Evolutionary conservation across 2,113 vertebrate genomes (phyloP), one percentile per base, ranked within the genome.

Genomic region (Salvelinus fontinalis): DNA sequence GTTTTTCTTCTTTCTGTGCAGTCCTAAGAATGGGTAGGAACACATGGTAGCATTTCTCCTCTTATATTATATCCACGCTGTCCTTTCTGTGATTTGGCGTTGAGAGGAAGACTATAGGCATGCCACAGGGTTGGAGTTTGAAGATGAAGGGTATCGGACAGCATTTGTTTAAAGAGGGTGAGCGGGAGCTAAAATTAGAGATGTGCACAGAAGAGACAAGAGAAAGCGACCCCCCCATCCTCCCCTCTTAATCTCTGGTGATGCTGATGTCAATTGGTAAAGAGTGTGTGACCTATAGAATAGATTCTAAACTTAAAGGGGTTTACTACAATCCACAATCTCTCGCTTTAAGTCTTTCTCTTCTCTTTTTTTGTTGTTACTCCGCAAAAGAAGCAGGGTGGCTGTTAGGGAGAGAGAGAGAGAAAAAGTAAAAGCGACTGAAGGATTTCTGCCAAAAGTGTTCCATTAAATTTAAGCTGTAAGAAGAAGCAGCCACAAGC

Each of bases 381-480:
- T 14, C 18, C 2, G 8, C 69, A 31, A 79, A 85, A 85, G 71
- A 69, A 80, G 70, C 73, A 62, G 78, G 26, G 66, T 71, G 67
- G 74, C 78, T 66, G 57, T 34, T 51, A 4, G 22, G 69, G 48
- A n/a, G 14, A 59, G 22, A 31, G 29, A 31, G 31, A 8, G 20
- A 39, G 18, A 80, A 64, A 74, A 73, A 44, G 39, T 44, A 2
- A 59, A 20, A 64, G 26, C 48, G 1, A 82, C 80, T 78, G 90
- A 89, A 87, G 86, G 89, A 87, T 91, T 88, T 86, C 86, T 91
- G 85, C 86, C 88, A 87, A 84, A 89, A 90, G 86, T 87, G 78
- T 76, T 85, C 91, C 87, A 78, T 91, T 89, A 88, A 89, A 86
- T 90, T 89, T 91, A 91, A 92, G 92, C 92, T 89, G 86, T 83